Base-by-base conservation (phyloP, 2,113 vertebrate species). In the Tachysurus fulvidraco region DNA sequence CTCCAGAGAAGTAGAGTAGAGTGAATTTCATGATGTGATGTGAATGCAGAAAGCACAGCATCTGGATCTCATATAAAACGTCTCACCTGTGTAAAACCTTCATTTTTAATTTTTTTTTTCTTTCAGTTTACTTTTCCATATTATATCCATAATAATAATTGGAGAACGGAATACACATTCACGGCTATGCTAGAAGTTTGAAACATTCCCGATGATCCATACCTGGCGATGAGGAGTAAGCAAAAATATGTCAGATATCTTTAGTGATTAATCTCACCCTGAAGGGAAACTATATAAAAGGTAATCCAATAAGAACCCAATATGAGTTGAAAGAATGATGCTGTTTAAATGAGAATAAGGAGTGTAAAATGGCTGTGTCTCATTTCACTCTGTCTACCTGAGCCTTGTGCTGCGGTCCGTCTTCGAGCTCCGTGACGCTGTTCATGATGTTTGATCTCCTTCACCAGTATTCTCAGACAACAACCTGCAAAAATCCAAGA, bases 391-490 rank as follows among this genome's bases (percentile, higher is more conserved):
- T 67, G 73, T 89, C 55, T 92, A 92, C 91, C 91, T 92, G 91
- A 36, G 87, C 65, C 88, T 91, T 92, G 65, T 91, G 88, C 79
- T 91, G 91, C 84, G 89, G 89, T 88, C 91, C 91, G 87, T 92
- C 91, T 88, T 91, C 91, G 85, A 92, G 91, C 89, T 92, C 91
- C 87, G 91, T 91, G 87, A 91, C 91, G 88, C 90, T 92, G 91
- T 92, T 91, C 91, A 92, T 92, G 90, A 90, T 92, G 90, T 88
- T 91, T 88, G 86, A 86, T 89, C 90, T 89, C 87, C 91, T 86
- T 90, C 90, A 88, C 12, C 7, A 14, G 23, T 13, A 90, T 91
- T 89, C 90, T 91, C 85, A 73, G 85, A 79, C 17, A 36, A 83
- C 90, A 89, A 89, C 82, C 85, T 88, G 89, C 30, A 69, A 88